Percentiles rank a stretch among this genome's conserved stretches.
Evolutionary conservation across 2,888 invertebrate genomes (phyloP).

Genomic region (Serripes groenlandicus): DNA sequence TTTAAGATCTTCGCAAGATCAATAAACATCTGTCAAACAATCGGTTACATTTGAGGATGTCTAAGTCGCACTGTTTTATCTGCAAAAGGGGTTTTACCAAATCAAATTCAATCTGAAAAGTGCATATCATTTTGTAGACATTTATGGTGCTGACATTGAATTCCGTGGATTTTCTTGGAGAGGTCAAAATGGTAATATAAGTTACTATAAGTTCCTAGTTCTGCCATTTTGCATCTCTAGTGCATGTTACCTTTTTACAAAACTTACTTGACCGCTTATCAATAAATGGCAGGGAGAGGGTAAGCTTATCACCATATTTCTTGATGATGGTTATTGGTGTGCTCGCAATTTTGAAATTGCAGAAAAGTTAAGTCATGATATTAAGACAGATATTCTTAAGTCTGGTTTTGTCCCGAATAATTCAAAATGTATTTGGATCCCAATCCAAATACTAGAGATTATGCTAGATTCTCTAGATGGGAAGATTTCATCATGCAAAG

Average conservation of each 20-base stretch:
- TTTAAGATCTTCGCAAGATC: conserved; percentile 7
- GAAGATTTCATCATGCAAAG: conserved; percentile 29
- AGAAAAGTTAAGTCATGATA: conserved; percentile 2
- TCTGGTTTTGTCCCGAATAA: conserved; percentile 50
- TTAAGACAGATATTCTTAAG: conserved; percentile 32
- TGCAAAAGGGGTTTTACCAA: conserved; percentile 29
- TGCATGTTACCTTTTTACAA: conserved; percentile 40
- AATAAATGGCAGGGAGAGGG: conserved; percentile 45
- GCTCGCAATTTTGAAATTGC: neutral
- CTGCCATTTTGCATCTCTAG: conserved; percentile 30
- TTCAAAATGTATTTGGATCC: conserved; percentile 43
- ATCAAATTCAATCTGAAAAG: conserved; percentile 43
- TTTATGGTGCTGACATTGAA: conserved; percentile 26
- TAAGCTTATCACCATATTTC: conserved; percentile 45
- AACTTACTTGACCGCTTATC: conserved; percentile 41
- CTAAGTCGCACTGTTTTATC: conserved; percentile 26
- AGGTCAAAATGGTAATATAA: neutral
- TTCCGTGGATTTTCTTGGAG: no score
- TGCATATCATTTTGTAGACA: conserved; percentile 53
- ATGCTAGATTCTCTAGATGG: conserved; percentile 23
- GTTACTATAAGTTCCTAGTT: conserved; percentile 35
- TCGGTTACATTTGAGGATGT: conserved; percentile 37
- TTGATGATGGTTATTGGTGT: conserved; percentile 52
- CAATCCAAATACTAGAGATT: conserved; percentile 30
- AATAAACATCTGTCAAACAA: conserved; percentile 40